Percentiles rank a stretch among this genome's conserved stretches.
These are phyloP conservation scores for Chinchilla lanigera DNA, from an alignment of 2,113 vertebrate species.

Conservation along the genomic window DNA sequence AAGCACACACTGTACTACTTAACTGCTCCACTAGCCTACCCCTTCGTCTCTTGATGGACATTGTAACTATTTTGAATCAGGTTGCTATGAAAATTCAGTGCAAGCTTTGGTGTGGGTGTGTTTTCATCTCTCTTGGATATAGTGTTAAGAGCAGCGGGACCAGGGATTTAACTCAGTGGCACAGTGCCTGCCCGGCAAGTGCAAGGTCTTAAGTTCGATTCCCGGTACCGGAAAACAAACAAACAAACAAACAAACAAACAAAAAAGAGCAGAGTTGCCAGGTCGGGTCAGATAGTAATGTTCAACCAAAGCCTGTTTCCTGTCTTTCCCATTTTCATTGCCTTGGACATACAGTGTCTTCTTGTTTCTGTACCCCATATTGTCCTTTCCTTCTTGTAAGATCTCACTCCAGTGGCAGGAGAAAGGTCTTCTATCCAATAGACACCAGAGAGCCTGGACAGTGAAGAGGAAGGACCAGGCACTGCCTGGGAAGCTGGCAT, in stretches of 20 bases:
- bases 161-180: no score
- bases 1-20: accelerated
- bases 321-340: neutral
- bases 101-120: neutral
- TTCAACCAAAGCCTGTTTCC: neutral
- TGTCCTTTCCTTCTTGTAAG: neutral
- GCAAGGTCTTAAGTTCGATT: no score
- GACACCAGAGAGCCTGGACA: neutral
- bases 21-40: neutral
- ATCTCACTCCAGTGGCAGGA: neutral
- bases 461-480: neutral
- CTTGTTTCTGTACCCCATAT: neutral
- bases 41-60: no score
- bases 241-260: no score
- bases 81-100: neutral
- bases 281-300: neutral
- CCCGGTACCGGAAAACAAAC: no score
- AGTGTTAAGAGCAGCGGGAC: no score
- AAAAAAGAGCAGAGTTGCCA: no score
- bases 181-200: no score
- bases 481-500: neutral
- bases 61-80: neutral
- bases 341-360: neutral
- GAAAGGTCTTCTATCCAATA: neutral
- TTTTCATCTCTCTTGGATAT: neutral